Conservation (phyloP, 1,140 invertebrate genomes). For the Lanistes nyassanus region DNA sequence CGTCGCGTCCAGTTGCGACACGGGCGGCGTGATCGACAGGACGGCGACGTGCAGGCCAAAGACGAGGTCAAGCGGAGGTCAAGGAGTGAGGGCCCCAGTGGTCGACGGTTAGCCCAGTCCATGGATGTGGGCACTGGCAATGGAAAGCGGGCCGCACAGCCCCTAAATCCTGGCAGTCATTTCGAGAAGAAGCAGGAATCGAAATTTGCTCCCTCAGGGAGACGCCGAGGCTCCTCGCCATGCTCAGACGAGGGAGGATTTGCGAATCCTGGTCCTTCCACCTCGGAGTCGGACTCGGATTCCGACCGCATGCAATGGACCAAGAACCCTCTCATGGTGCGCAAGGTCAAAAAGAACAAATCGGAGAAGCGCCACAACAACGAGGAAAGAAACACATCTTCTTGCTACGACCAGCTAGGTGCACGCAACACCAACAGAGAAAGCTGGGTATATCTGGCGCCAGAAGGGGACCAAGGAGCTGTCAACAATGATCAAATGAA, state of each 20-base stretch:
- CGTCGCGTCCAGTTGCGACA: constrained; percentile 35
- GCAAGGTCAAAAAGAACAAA: constrained; percentile 39
- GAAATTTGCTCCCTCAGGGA: constrained; percentile 5
- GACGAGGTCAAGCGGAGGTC: constrained; percentile 48
- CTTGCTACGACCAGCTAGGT: constrained; percentile 10
- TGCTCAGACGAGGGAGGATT: constrained; percentile 43
- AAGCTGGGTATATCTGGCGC: constrained; percentile 29
- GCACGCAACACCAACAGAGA: constrained; percentile 25
- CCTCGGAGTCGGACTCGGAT: constrained; percentile 52
- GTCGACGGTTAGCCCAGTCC: constrained; percentile 27
- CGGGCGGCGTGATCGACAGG: constrained; percentile 26
- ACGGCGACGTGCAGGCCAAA: constrained; percentile 19
- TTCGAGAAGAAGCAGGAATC: constrained; percentile 18
- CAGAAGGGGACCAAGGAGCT: constrained; percentile 21
- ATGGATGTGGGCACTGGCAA: constrained; percentile 28
- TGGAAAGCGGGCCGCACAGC: neutral
- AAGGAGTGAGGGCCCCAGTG: constrained; percentile 52
- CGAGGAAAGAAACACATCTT: constrained; percentile 15
- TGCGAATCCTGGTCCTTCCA: constrained; percentile 31
- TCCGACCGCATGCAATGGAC: constrained; percentile 51
- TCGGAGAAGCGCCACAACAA: constrained; percentile 36
- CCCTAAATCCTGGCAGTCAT: neutral
- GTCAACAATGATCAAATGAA: neutral
- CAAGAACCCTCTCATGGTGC: constrained; percentile 54
- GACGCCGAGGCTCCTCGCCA: constrained; percentile 33